Conservation (phyloP, 2,113 vertebrate genomes). For the Cyprinus carpio region DNA sequence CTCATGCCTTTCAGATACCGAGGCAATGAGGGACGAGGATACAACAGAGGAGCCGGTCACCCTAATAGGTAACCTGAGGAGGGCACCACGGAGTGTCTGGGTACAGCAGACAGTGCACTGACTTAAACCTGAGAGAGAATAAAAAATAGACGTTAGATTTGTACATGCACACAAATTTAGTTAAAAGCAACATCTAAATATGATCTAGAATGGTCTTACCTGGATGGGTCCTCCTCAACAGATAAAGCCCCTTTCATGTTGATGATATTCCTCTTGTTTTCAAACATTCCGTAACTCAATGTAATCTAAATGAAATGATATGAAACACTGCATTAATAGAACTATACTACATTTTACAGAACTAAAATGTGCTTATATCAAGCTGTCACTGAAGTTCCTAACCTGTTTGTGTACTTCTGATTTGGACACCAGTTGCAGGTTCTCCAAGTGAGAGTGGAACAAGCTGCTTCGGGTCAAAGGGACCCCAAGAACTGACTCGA, state of each 20-base stretch:
- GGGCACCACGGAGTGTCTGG: conserved; percentile 98
- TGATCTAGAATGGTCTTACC: conserved; percentile 74
- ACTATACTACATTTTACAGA: background rate
- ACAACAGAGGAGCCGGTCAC: conserved; percentile 73
- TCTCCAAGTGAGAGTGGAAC: conserved; percentile 98
- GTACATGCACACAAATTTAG: background rate
- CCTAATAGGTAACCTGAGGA: conserved; percentile 81
- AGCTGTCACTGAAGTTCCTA: conserved; percentile 12
- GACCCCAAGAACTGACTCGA: conserved; percentile 91
- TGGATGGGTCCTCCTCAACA: conserved; percentile 91
- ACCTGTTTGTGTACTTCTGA: conserved; percentile 94
- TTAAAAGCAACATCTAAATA: background rate
- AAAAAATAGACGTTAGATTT: background rate
- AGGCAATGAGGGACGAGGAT: conserved; percentile 87
- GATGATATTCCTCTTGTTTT: conserved; percentile 95
- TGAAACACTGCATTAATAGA: background rate
- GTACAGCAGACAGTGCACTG: conserved; percentile 94
- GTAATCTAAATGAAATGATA: conserved; percentile 80
- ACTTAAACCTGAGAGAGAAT: conserved; percentile 85
- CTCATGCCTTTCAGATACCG: conserved; percentile 93
- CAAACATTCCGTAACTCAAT: conserved; percentile 97
- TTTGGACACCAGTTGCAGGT: conserved; percentile 91
- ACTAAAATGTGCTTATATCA: background rate
- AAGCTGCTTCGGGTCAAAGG: conserved; percentile 89
- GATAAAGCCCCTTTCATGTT: conserved; percentile 92